Percentiles rank a stretch among this genome's conserved stretches.
Conservation (phyloP, 2,113 vertebrate species). For the Rhabdornis inornatus region DNA sequence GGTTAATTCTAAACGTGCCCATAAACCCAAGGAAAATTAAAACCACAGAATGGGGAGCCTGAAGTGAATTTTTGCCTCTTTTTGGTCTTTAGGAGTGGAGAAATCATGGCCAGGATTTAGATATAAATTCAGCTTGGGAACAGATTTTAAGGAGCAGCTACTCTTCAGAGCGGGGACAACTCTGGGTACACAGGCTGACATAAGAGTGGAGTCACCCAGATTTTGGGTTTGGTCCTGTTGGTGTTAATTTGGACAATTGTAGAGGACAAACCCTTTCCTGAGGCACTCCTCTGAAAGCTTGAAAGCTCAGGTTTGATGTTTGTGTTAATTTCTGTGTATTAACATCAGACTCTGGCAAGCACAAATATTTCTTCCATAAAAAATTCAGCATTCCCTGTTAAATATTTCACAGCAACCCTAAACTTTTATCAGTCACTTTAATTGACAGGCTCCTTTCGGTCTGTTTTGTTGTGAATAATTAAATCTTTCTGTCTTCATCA, state of each 20-base stretch:
- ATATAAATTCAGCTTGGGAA: neutral
- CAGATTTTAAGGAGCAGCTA: neutral
- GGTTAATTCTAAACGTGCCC: neutral
- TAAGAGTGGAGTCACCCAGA: fast-evolving
- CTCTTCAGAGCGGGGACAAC: neutral
- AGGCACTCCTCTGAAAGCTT: neutral
- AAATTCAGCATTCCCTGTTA: neutral
- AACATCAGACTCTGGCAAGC: neutral
- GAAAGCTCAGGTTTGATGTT: neutral
- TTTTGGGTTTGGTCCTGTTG: neutral
- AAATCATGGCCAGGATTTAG: neutral
- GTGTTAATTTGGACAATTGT: neutral
- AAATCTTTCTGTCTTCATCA: neutral
- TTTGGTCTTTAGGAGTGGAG: neutral
- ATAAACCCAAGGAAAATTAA: neutral
- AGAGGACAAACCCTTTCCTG: neutral
- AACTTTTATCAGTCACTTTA: conserved; percentile 11
- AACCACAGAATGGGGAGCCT: neutral
- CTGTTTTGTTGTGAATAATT: conserved; percentile 13
- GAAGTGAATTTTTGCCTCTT: neutral
- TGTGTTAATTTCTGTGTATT: neutral
- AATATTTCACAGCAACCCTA: conserved; percentile 11
- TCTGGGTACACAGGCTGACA: fast-evolving
- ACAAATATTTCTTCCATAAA: neutral
- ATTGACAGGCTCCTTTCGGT: conserved; percentile 4